Evolutionary conservation across 2,888 invertebrate genomes (phyloP).

Genomic region (Andrena fulva): DNA sequence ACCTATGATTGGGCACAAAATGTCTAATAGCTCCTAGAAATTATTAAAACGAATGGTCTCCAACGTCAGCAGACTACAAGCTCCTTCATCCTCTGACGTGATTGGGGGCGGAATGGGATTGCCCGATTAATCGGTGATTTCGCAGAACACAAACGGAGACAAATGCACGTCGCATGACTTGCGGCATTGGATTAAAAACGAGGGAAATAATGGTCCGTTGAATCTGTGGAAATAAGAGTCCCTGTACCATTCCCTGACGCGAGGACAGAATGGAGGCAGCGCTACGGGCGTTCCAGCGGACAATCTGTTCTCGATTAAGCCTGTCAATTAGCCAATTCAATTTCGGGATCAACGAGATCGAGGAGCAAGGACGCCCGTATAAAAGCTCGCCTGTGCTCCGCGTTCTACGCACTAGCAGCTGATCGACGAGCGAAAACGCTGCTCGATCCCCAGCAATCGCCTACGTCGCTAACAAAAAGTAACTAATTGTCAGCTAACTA

Average conservation of each 20-base stretch:
- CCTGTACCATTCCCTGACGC: constrained; percentile 23
- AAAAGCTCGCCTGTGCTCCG: constrained; percentile 29
- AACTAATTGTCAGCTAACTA: too few species aligned
- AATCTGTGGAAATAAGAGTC: neutral
- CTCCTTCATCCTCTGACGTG: too few species aligned
- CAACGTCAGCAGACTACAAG: too few species aligned
- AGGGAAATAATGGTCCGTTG: neutral
- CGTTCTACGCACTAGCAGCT: constrained; percentile 17
- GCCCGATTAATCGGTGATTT: neutral
- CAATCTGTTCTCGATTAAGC: constrained; percentile 68
- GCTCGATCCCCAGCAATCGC: neutral
- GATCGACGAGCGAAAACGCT: neutral
- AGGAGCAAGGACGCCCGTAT: constrained; percentile 35
- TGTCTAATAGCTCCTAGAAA: too few species aligned
- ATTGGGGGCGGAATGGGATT: too few species aligned
- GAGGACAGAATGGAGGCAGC: constrained; percentile 43
- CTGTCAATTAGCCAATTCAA: constrained; percentile 72
- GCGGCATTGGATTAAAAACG: constrained; percentile 1
- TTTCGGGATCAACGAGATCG: constrained; percentile 69
- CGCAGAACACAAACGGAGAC: neutral
- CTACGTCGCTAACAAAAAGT: neutral
- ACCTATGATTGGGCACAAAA: too few species aligned
- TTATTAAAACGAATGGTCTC: too few species aligned
- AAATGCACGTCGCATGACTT: constrained; percentile 22
- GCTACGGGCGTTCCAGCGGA: constrained; percentile 38